These are phyloP conservation scores for Varecia variegata DNA, from an alignment of 2,797 vertebrate genomes.

Conservation along the genomic window DNA sequence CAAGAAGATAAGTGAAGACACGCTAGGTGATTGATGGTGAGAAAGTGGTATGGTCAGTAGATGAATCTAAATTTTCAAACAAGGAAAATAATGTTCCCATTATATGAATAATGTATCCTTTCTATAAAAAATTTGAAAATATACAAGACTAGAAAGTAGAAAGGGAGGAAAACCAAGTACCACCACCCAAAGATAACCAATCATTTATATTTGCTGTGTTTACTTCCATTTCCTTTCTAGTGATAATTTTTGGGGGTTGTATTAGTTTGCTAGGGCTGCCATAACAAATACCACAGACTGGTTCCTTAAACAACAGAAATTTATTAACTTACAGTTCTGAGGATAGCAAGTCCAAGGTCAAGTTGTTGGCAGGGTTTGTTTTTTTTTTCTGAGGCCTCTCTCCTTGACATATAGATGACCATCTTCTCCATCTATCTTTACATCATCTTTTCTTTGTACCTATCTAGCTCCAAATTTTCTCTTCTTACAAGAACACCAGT, in stretches of 20 bases:
- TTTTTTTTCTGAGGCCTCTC: background rate
- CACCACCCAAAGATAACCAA: background rate
- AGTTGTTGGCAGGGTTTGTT: background rate
- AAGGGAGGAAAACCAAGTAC: background rate
- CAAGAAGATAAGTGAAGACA: slow-evolving; percentile 30
- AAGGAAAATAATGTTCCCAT: slow-evolving; percentile 33
- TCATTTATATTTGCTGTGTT: background rate
- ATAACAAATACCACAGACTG: background rate
- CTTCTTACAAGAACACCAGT: background rate
- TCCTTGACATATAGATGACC: background rate
- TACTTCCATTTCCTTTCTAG: background rate
- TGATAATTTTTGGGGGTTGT: background rate
- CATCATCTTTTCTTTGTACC: background rate
- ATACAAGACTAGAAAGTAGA: background rate
- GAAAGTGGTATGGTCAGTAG: background rate
- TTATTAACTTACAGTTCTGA: slow-evolving; percentile 31
- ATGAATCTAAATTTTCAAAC: slow-evolving; percentile 35
- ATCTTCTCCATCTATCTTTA: slow-evolving; percentile 9
- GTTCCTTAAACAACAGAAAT: slow-evolving; percentile 1
- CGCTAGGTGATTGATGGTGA: background rate
- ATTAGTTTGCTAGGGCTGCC: background rate
- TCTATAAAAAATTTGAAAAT: slow-evolving; percentile 6
- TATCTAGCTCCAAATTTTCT: background rate
- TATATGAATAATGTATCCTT: background rate
- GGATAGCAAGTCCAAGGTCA: background rate